Conservation (phyloP, 2,888 invertebrate genomes). For the Chrysopilus asiliformis region DNA sequence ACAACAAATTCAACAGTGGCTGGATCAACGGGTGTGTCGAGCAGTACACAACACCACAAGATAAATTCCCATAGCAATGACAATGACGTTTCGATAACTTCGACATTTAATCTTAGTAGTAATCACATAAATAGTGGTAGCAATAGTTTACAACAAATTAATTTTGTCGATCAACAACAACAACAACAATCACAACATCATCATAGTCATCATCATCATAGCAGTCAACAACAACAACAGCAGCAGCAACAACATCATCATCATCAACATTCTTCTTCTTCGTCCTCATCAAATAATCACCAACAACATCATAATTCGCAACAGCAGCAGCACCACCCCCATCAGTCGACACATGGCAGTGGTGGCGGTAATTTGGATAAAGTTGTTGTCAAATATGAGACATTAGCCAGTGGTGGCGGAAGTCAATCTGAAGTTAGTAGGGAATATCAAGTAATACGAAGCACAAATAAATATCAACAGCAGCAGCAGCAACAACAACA, state of each 20-base stretch:
- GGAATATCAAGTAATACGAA: conserved; percentile 16
- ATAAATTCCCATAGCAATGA: conserved; percentile 11
- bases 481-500: conserved; percentile 13
- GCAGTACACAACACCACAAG: conserved; percentile 1
- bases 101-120: conserved; percentile 13
- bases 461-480: conserved; percentile 18
- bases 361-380: conserved; percentile 11
- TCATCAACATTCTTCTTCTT: too few species aligned
- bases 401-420: conserved; percentile 9
- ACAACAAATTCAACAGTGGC: neutral
- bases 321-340: conserved; percentile 4
- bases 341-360: conserved; percentile 2
- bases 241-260: conserved; percentile 3
- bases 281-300: too few species aligned
- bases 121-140: conserved; percentile 11
- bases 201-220: conserved; percentile 8
- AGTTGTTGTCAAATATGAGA: conserved; percentile 14
- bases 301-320: conserved; percentile 6
- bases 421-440: conserved; percentile 10
- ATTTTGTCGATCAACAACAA: conserved; percentile 10
- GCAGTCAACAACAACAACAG: conserved; percentile 4
- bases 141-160: conserved; percentile 11
- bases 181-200: conserved; percentile 5
- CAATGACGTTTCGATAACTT: conserved; percentile 16
- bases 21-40: neutral